Evolutionary conservation across 2,888 invertebrate species (phyloP), one percentile per base, ranked within the genome.

Genomic region (Macaria liturata): DNA sequence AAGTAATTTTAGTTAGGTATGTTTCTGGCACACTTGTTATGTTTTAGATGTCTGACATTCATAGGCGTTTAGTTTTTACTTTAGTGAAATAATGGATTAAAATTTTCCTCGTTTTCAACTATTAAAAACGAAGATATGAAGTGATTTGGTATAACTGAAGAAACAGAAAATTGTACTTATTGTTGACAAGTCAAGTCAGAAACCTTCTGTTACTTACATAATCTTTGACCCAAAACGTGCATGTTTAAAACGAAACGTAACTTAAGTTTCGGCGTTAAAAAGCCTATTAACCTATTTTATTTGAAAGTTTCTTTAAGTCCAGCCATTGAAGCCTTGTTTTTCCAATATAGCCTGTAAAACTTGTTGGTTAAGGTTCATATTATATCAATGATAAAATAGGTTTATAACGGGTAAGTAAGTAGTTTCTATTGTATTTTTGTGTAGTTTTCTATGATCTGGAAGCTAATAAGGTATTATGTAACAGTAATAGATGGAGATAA

Each of bases 271-370:
- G 82, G 83, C 80, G 86, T 85, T 88, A 88, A 88, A 88, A 85
- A 80, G 81, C 80, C 85, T 86, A 88, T 89, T 89, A 89, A 87
- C 88, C 88, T 83, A 88, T 86, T 86, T 89, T 79, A 86, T 86
- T 86, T 81, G 84, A 88, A 86, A 88, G 87, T 86, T 78, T 76
- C 79, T 75, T 74, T 63, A 71, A 74, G 67, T 69, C 66, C 70
- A 71, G 70, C 64, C 61, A 66, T 66, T 58, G 64, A 51, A 3
- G 39, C 55, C 6, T 20, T 20, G 9, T 3, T 4, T 3, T 4
- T 8, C 7, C 7, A 46, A 34, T 3, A 49, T 52, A 43, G 37
- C 37, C 45, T 54, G 45, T 55, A 34, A 7, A 0, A 0, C 4
- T 7, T 37, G 8, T 4, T 3, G 1, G 5, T 46, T 59, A 59